These are phyloP conservation scores for Benthochromis sp. DNA, from an alignment of 2,113 vertebrate genomes.

Conservation along the genomic window DNA sequence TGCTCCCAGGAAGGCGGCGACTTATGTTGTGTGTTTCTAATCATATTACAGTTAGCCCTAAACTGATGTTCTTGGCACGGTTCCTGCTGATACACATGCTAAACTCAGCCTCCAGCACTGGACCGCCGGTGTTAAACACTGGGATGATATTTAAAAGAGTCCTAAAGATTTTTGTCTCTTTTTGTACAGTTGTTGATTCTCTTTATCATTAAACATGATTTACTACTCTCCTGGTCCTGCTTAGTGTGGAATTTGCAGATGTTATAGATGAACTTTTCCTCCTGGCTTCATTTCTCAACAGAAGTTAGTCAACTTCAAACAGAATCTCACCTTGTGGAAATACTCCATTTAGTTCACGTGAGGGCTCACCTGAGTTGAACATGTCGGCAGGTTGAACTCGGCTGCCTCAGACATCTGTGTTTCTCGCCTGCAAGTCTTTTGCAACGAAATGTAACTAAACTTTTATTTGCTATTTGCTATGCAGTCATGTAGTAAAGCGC, in stretches of 20 bases:
- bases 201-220: not conserved
- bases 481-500: not conserved
- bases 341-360: not conserved
- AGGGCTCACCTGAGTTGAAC: not conserved
- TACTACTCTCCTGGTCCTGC: not conserved
- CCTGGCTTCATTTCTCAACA: not conserved
- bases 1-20: slow-evolving; percentile 29
- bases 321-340: not conserved
- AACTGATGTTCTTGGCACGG: slow-evolving; percentile 53
- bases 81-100: slow-evolving; percentile 30
- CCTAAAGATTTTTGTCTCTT: not conserved
- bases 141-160: not conserved
- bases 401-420: not conserved
- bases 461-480: not conserved
- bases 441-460: not conserved
- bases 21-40: slow-evolving; percentile 58
- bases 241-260: not conserved
- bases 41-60: slow-evolving; percentile 56
- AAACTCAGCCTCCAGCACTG: not conserved
- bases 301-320: not conserved
- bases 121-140: not conserved
- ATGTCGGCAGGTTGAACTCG: not conserved
- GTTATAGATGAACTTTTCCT: not conserved
- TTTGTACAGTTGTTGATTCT: not conserved
- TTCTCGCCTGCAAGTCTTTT: not conserved